Evolutionary conservation across 2,113 vertebrate genomes (phyloP).

Genomic region (Gambusia affinis): DNA sequence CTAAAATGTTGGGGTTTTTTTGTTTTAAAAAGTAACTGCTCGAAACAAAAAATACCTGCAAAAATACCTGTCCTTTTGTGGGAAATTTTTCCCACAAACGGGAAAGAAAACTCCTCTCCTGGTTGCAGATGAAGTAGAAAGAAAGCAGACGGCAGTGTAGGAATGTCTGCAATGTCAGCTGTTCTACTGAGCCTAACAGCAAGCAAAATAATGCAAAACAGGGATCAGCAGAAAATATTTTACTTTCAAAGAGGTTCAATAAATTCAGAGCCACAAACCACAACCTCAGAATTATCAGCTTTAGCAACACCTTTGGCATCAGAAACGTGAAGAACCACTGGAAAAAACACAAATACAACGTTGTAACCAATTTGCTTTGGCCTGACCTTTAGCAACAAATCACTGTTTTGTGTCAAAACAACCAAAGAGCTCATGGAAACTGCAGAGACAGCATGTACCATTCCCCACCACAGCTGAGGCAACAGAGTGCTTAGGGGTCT

Average conservation of each 20-base stretch:
- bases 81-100: slow-evolving; percentile 42
- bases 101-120: slow-evolving; percentile 34
- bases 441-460: slow-evolving; percentile 68
- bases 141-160: slow-evolving; percentile 40
- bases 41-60: not conserved
- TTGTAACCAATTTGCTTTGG: slow-evolving; percentile 50
- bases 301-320: not conserved
- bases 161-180: slow-evolving; percentile 58
- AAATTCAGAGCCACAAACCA: not conserved
- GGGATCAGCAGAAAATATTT: slow-evolving; percentile 1
- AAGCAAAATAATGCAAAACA: not conserved
- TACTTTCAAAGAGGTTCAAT: not conserved
- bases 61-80: too few relatives aligned
- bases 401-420: slow-evolving; percentile 62
- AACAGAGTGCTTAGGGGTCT: slow-evolving; percentile 66
- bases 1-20: slow-evolving; percentile 31
- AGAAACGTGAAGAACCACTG: not conserved
- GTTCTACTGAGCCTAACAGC: slow-evolving; percentile 23
- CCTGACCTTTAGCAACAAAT: slow-evolving; percentile 56
- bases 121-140: slow-evolving; percentile 40
- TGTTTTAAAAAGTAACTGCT: slow-evolving; percentile 33
- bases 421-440: slow-evolving; percentile 48
- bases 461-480: slow-evolving; percentile 76
- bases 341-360: slow-evolving; percentile 23
- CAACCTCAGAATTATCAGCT: not conserved